These are phyloP conservation scores for Calidris pugnax DNA, from an alignment of 2,113 vertebrate genomes.

Conservation along the genomic window DNA sequence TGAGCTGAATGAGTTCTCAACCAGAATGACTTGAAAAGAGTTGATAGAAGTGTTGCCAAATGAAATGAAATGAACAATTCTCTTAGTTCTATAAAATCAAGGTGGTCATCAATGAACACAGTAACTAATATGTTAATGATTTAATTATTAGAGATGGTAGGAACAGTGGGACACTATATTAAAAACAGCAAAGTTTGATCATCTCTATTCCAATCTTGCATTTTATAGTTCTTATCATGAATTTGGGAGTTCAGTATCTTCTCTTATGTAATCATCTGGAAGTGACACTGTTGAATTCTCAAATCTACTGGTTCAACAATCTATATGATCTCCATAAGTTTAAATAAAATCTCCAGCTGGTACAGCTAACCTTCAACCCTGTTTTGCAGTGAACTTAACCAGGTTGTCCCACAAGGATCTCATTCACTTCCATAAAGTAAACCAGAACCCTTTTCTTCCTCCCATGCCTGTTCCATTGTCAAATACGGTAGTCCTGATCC, in stretches of 20 bases:
- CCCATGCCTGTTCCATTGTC: neutral
- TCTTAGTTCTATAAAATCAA: neutral
- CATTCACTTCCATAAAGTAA: neutral
- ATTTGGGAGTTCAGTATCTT: neutral
- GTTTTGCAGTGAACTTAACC: neutral
- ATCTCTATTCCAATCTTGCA: neutral
- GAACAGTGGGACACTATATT: neutral
- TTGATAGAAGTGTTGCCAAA: neutral
- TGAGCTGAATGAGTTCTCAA: neutral
- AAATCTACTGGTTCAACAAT: neutral
- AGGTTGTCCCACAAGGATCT: neutral
- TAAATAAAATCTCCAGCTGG: neutral
- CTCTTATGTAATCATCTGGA: neutral
- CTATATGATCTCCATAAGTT: neutral
- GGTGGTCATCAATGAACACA: neutral
- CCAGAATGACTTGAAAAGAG: neutral
- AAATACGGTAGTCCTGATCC: neutral
- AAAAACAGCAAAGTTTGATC: neutral
- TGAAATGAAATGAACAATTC: neutral
- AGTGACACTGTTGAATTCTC: neutral
- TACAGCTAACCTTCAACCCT: neutral
- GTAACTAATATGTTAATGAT: neutral
- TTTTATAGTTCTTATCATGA: neutral
- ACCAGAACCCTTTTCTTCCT: neutral
- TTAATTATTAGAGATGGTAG: neutral